Evolutionary conservation across 2,113 vertebrate genomes (phyloP).

Genomic region (Otis tarda): DNA sequence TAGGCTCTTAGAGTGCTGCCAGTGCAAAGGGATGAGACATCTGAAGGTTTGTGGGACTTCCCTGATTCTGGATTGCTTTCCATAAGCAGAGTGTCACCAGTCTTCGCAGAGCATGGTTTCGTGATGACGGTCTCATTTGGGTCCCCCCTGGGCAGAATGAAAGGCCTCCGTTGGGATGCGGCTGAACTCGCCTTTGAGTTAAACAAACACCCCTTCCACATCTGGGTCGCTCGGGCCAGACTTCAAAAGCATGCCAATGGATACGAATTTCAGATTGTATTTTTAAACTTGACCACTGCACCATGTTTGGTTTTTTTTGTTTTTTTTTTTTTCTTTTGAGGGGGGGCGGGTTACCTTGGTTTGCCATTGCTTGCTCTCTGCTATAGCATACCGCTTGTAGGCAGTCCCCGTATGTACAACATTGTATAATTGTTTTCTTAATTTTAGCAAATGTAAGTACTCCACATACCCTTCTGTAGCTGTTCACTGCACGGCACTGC

Average conservation of each 20-base stretch:
- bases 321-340: too few species aligned
- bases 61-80: neutral
- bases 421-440: constrained; percentile 14
- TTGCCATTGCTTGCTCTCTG: constrained; percentile 22
- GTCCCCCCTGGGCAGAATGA: constrained; percentile 17
- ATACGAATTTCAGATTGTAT: constrained; percentile 42
- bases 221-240: neutral
- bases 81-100: constrained; percentile 39
- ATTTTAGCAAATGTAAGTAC: neutral
- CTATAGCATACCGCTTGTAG: neutral
- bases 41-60: neutral
- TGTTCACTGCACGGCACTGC: constrained; percentile 61
- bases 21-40: constrained; percentile 56
- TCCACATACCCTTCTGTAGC: neutral
- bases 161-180: neutral
- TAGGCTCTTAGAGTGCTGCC: neutral
- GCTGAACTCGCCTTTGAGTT: neutral
- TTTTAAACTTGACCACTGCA: constrained; percentile 79
- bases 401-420: neutral
- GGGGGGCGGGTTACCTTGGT: neutral
- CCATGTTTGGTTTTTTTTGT: neutral
- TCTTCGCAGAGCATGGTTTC: constrained; percentile 39
- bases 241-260: constrained; percentile 29
- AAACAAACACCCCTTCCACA: neutral
- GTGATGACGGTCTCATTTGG: neutral